phyloP scores from a whole-genome alignment of 2,113 vertebrate genomes.

The Ploceus nigricollis region DNA sequence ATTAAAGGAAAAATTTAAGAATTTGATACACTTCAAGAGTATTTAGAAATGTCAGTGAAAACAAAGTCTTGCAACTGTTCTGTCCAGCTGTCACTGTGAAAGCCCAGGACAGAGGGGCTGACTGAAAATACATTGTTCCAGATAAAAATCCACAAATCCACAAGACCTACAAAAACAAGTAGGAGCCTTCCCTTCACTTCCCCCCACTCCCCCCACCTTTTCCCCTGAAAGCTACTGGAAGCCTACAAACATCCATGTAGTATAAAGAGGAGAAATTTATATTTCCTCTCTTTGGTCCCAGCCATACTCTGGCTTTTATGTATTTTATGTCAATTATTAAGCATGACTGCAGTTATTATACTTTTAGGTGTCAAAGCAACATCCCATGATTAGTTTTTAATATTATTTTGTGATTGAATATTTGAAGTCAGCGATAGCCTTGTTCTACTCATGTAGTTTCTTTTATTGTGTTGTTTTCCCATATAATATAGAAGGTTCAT shows the following conservation, averaged over 20 bases:
- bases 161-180: not conserved
- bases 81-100: not conserved
- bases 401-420: not conserved
- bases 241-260: not conserved
- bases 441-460: not conserved
- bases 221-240: not conserved
- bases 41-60: not conserved
- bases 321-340: not conserved
- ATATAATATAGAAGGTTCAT: slow-evolving; percentile 1
- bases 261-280: not conserved
- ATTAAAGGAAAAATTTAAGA: not conserved
- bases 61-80: not conserved
- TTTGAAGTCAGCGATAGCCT: not conserved
- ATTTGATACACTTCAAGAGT: not conserved
- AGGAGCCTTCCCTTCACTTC: not conserved
- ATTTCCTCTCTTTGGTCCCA: not conserved
- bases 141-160: not conserved
- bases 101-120: not conserved
- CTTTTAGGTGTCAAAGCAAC: not conserved
- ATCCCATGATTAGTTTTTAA: not conserved
- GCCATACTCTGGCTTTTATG: not conserved
- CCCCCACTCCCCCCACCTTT: too few species aligned
- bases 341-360: not conserved
- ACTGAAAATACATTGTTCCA: not conserved
- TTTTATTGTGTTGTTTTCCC: not conserved